These are phyloP conservation scores for Thomomys bottae DNA, from an alignment of 2,113 vertebrate species.

Conservation along the genomic window DNA sequence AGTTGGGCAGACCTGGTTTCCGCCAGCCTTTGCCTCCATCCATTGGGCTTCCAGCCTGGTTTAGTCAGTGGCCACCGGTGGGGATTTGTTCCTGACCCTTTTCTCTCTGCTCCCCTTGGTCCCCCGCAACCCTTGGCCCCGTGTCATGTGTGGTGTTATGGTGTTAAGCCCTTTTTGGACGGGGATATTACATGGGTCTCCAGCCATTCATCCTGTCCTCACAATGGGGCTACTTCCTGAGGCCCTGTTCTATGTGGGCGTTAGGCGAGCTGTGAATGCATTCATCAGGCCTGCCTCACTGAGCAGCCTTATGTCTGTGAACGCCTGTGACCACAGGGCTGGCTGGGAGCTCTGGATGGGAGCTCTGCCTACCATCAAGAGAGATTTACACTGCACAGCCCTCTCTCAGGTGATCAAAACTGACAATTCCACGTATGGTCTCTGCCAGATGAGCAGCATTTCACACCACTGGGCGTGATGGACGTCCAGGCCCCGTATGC, in stretches of 20 bases:
- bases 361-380: not conserved
- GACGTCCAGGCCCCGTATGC: not conserved
- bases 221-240: not conserved
- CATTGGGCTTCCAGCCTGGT: not conserved
- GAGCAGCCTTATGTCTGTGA: not conserved
- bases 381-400: not conserved
- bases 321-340: not conserved
- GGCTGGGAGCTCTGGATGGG: too few relatives aligned
- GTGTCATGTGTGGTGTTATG: too few relatives aligned
- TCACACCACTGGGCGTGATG: not conserved
- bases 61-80: not conserved
- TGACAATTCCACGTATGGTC: not conserved
- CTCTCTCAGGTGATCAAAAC: not conserved
- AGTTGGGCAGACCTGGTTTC: not conserved
- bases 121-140: too few relatives aligned
- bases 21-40: not conserved
- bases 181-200: not conserved
- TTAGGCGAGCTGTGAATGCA: too few relatives aligned
- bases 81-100: not conserved
- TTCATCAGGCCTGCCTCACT: too few relatives aligned
- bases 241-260: not conserved
- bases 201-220: not conserved
- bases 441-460: not conserved
- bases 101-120: too few relatives aligned
- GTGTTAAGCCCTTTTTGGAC: not conserved